phyloP scores from a whole-genome alignment of 2,888 invertebrate genomes.

The Falcaria lacertinaria region DNA sequence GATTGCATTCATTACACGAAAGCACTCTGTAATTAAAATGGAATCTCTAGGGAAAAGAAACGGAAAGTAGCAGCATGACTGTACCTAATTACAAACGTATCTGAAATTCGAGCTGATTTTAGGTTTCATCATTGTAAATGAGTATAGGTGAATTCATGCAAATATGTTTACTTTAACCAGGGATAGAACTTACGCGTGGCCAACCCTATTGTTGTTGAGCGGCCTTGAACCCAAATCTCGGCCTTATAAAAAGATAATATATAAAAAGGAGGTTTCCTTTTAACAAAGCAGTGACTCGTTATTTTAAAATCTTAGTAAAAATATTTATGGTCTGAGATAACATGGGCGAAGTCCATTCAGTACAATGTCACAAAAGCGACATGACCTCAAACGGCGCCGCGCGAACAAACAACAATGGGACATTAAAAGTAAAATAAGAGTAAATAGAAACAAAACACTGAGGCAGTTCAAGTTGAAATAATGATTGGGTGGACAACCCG shows the following conservation, averaged over 20 bases:
- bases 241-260: too few species aligned
- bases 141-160: neutral
- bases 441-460: conserved; percentile 24
- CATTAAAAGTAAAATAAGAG: conserved; percentile 4
- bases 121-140: conserved; percentile 1
- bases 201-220: too few species aligned
- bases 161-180: too few species aligned
- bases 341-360: neutral
- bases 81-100: conserved; percentile 27
- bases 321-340: neutral
- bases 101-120: conserved; percentile 9
- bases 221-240: too few species aligned
- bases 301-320: neutral
- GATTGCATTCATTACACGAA: conserved; percentile 34
- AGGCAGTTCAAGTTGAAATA: conserved; percentile 36
- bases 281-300: too few species aligned
- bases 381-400: conserved; percentile 4
- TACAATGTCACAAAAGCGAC: conserved; percentile 2
- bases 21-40: conserved; percentile 39
- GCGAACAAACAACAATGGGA: conserved; percentile 4
- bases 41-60: conserved; percentile 31
- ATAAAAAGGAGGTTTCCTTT: too few species aligned
- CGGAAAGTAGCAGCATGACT: conserved; percentile 33
- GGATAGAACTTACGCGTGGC: too few species aligned
- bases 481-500: conserved; percentile 38